Conservation (phyloP, 2,113 vertebrate species). For the Erpornis zantholeuca region DNA sequence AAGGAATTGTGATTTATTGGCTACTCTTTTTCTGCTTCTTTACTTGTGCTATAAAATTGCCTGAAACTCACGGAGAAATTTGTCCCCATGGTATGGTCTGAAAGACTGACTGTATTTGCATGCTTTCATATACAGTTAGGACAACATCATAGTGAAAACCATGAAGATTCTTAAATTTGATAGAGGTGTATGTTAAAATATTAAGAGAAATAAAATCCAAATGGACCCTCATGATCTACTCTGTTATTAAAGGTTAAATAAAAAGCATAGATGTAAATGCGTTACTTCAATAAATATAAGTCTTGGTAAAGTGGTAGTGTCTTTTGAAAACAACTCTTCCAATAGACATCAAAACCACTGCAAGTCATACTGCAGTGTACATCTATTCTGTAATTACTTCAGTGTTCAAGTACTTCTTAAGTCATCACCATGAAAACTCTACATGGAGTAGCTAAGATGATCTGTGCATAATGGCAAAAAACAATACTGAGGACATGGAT, state of each 20-base stretch:
- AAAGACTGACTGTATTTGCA: not conserved
- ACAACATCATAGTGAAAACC: not conserved
- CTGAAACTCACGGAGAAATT: not conserved
- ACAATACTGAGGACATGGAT: not conserved
- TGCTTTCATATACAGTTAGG: not conserved
- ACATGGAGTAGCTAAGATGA: not conserved
- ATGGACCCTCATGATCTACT: not conserved
- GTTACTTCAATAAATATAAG: not conserved
- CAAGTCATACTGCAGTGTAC: not conserved
- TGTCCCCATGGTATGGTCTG: not conserved
- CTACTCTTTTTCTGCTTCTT: not conserved
- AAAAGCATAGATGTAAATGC: not conserved
- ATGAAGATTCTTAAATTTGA: not conserved
- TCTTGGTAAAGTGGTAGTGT: not conserved
- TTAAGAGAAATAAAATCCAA: not conserved
- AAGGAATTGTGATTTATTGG: not conserved
- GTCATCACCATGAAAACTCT: slow-evolving; percentile 9
- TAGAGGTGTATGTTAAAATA: not conserved
- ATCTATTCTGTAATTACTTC: not conserved
- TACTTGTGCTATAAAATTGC: not conserved
- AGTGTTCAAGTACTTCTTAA: slow-evolving; percentile 13
- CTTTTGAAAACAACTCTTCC: not conserved
- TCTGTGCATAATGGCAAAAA: not conserved
- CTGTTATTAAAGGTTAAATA: slow-evolving; percentile 24
- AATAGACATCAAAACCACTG: not conserved